A percentile compares a stretch with the other conserved stretches of the same genome.
Evolutionary conservation across 2,888 invertebrate genomes (phyloP).

Genomic region (Isoperla grammatica): DNA sequence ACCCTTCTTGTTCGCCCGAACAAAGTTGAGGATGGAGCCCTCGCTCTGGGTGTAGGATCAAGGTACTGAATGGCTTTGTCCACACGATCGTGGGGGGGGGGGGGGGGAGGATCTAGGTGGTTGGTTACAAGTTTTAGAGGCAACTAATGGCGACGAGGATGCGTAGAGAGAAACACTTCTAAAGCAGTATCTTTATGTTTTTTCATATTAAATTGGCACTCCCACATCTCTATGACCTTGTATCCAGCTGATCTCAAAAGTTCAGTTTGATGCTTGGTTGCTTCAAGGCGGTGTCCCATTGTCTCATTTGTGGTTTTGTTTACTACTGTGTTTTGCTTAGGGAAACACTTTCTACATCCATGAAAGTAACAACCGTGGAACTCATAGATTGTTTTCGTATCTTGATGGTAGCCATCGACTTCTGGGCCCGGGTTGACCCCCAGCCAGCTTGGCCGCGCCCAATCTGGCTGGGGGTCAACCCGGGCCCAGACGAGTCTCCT

Average conservation of each 20-base stretch:
- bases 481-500: no score
- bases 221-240: slow-evolving; percentile 23
- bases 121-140: slow-evolving; percentile 26
- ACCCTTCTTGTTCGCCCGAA: no score
- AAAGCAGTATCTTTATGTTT: background rate
- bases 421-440: no score
- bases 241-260: background rate
- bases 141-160: background rate
- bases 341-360: slow-evolving; percentile 3
- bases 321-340: background rate
- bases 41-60: no score
- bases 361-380: slow-evolving; percentile 24
- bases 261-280: background rate
- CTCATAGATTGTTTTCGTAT: no score
- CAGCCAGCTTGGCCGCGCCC: no score
- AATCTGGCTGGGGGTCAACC: no score
- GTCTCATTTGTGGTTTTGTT: background rate
- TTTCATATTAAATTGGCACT: slow-evolving; percentile 21
- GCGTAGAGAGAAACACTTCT: background rate
- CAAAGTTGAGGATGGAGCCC: no score
- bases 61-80: no score
- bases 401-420: no score
- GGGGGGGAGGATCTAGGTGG: no score
- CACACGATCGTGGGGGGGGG: no score
- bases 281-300: background rate